Evolutionary conservation across 2,888 invertebrate genomes (phyloP), one percentile per base, ranked within the genome.

Genomic region (Mythimna lalbum): DNA sequence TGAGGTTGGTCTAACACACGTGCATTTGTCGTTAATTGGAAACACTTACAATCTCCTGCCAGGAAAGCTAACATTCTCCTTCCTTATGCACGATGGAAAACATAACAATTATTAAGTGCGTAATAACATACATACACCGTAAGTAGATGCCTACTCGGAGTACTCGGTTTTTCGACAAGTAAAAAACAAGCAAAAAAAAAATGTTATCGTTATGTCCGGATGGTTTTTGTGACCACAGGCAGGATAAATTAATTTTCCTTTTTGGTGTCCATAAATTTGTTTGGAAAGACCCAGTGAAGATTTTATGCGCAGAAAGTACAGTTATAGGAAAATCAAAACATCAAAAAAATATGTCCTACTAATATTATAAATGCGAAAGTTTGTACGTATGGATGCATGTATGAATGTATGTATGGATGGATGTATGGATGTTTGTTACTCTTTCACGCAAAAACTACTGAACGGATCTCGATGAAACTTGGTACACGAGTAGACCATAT

Each of bases 211-310:
- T 36, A 53, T n/a, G 17, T 53, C 10, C 12, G 36, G 23, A 19
- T 49, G 62, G 33, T 59, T 71, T 74, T 62, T 71, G 39, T 78
- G 49, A 43, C 62, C 74, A 59, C 66, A 50, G 59, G n/a, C 57
- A 73, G 65, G 73, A 65, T 65, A 49, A 31, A 47, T 10, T 57
- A 49, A 27, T 39, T 75, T 63, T 59, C 31, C 73, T 52, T n/a
- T 43, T 59, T 55, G 31, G 50, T 65, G 36, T 19, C n/a, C n/a
- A 7, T 57, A 23, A 6, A 43, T 53, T 59, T 21, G n/a, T 60
- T 12, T 27, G 55, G 47, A 47, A 57, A 66, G 36, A 27, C 61
- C 49, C 57, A 43, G 19, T 53, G 27, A 63, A 56, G 9, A 27
- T 50, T 19, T n/a, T n/a, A 12, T 43, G 21, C 36, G 10, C 49